Evolutionary conservation across 2,888 invertebrate genomes (phyloP), one percentile per base, ranked within the genome.

Genomic region (Ditylenchus weischeri): DNA sequence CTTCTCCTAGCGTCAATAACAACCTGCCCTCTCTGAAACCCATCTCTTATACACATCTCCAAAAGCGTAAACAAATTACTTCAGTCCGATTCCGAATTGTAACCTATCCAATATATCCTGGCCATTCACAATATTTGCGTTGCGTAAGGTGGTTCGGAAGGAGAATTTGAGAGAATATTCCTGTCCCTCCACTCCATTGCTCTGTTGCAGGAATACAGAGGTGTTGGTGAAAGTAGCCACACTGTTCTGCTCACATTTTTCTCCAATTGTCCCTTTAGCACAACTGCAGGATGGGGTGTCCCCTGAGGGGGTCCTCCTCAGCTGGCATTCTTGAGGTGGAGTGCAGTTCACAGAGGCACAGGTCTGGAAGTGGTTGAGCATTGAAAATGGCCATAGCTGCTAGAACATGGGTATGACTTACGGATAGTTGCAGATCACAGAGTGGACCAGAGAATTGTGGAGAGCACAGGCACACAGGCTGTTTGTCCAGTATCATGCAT

Each of bases 111-210:
- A 72, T 35, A 81, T 73, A 60, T 72, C 76, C 60, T 81, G 80
- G 54, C 77, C 79, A n/a, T 74, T 74, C 10, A 71, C 74, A 35
- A 81, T 60, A 69, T 79, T 79, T 2, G 72, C 75, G 18, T 75
- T 64, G 8, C 73, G 72, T 0, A 81, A 71, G n/a, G 81, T 81
- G 10, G 81, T 81, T 2, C 62, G 49, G 18, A 48, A 70, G 64
- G 59, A 21, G 57, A 72, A 49, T 6, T n/a, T 15, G 1, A 65
- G 49, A 43, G 38, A 57, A 62, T 51, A 54, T 19, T 58, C 47
- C 43, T 43, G 43, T 43, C 43, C 43, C 43, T 43, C 43, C 43
- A 43, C 43, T 29, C 18, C 43, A 11, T 60, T 18, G n/a, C 38
- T 29, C 19, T 59, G 21, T 29, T 19, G 36, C 19, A 35, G 68